These are phyloP conservation scores for Euleptes europaea DNA, from an alignment of 2,113 vertebrate species.

Conservation along the genomic window DNA sequence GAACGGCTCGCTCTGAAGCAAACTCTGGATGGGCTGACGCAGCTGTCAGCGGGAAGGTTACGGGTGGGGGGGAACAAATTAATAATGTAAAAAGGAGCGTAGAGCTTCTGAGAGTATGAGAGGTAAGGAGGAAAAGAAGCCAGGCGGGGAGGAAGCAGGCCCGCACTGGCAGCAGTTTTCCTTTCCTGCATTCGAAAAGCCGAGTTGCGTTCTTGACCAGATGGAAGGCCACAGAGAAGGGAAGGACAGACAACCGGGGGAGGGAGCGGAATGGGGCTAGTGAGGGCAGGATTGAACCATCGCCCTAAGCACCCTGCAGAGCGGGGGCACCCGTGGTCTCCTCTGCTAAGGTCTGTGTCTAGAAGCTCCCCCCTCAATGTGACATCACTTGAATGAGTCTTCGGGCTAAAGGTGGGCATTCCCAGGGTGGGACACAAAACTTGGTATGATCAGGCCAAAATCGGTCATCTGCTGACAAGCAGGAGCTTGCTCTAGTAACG, in stretches of 20 bases:
- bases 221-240: background rate
- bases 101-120: background rate
- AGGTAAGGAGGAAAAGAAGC: too few relatives aligned
- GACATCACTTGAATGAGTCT: too few relatives aligned
- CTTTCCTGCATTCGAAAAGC: background rate
- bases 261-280: background rate
- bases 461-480: background rate
- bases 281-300: background rate
- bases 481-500: background rate
- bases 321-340: background rate
- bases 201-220: background rate
- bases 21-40: background rate
- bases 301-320: background rate
- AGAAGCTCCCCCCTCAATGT: too few relatives aligned
- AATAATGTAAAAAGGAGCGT: background rate
- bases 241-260: background rate
- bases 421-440: too few relatives aligned
- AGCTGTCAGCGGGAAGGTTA: background rate
- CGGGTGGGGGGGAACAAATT: background rate
- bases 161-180: background rate
- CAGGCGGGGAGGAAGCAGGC: too few relatives aligned
- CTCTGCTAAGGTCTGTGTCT: too few relatives aligned
- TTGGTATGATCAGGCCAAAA: too few relatives aligned
- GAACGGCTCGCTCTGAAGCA: background rate
- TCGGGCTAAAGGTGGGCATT: too few relatives aligned